Percentiles rank a stretch among this genome's conserved stretches.
Conservation (phyloP, 2,797 vertebrate genomes). For the Alfaro cultratus region DNA sequence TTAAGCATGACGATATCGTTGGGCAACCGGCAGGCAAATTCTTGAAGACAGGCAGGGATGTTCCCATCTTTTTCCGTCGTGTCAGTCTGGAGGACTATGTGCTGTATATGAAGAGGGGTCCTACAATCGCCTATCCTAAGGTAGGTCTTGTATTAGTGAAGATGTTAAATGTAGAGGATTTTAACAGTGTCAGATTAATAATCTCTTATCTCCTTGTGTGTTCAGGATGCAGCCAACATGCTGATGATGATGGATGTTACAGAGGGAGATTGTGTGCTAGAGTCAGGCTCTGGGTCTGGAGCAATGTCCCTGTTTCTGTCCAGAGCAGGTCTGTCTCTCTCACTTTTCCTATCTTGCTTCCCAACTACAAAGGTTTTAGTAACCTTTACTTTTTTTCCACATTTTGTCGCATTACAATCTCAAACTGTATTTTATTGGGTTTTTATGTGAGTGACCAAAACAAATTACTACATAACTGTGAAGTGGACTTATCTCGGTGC, state of each 20-base stretch:
- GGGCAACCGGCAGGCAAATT: conserved; percentile 78
- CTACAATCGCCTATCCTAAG: conserved; percentile 89
- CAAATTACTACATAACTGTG: not conserved
- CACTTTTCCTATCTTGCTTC: not conserved
- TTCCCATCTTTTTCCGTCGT: conserved; percentile 79
- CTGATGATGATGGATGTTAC: conserved; percentile 87
- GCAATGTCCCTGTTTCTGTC: conserved; percentile 92
- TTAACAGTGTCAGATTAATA: not conserved
- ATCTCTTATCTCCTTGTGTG: not conserved
- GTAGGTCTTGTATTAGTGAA: conserved; percentile 28
- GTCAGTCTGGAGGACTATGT: conserved; percentile 89
- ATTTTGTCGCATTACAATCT: not conserved
- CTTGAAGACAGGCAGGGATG: conserved; percentile 64
- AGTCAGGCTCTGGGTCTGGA: conserved; percentile 91
- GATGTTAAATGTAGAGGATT: not conserved
- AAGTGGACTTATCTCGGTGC: not conserved
- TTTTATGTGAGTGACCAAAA: not conserved
- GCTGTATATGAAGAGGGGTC: conserved; percentile 86
- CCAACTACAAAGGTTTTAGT: not conserved
- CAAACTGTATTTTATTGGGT: not conserved
- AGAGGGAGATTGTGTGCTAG: conserved; percentile 88
- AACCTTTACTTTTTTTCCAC: not conserved
- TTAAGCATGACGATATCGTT: conserved; percentile 79
- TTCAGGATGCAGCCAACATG: conserved; percentile 82
- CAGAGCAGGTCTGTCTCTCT: conserved; percentile 84